Conservation (phyloP, 37 sponge, comb jelly and placozoan genomes). For the Aphrocallistes beatrix region DNA sequence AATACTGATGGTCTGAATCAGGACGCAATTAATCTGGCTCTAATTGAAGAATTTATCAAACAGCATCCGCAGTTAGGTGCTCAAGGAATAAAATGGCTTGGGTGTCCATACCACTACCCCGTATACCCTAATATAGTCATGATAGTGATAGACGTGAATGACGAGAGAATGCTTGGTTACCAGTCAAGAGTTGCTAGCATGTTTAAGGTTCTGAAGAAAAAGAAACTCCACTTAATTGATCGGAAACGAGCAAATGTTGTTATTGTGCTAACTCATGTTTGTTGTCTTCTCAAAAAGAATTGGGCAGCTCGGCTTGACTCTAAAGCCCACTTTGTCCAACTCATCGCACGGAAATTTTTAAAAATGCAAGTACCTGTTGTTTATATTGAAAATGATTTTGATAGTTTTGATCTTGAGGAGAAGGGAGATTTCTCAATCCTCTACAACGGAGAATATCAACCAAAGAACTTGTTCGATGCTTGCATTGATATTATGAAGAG, state of each 20-base stretch:
- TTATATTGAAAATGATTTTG: constrained; percentile 12
- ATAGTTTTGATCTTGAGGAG: background rate
- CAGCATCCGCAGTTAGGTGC: constrained; percentile 1
- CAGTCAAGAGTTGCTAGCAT: background rate
- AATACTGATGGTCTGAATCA: background rate
- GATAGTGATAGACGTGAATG: background rate
- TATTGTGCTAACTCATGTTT: background rate
- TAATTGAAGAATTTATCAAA: background rate
- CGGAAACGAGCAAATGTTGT: background rate
- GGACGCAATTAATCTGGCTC: background rate
- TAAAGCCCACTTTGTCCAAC: background rate
- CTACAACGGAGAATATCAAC: background rate
- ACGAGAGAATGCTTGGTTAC: background rate
- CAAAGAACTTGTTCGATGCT: background rate
- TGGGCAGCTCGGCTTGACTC: background rate
- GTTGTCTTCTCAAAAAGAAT: background rate
- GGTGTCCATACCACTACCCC: background rate
- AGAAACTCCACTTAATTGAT: background rate
- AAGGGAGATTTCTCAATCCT: background rate
- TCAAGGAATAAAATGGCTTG: background rate
- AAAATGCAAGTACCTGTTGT: background rate
- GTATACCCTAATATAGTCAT: background rate
- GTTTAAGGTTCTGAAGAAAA: background rate
- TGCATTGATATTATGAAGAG: background rate
- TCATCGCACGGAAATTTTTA: background rate